Base-by-base conservation (phyloP, 2,113 vertebrate species). In the Festucalex cinctus region DNA sequence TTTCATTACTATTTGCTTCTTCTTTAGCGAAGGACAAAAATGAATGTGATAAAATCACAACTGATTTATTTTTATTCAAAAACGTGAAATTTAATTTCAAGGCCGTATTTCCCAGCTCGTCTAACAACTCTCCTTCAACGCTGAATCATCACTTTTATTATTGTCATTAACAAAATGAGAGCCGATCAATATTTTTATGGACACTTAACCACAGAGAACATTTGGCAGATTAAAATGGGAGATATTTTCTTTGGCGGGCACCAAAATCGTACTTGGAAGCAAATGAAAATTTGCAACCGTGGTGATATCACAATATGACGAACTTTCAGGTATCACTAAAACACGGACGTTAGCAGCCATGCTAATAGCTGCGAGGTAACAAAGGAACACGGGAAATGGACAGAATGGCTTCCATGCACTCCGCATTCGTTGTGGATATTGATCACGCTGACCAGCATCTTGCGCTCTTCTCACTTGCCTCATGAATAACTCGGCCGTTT, bases 401-500 rank as follows among this genome's bases (percentile, higher is more conserved):
- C 3, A 36, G 19, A 56, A 56, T 28, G 2, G 39, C 22, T 17
- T 54, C 7, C 1, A 7, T 0, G 1, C 6, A 17, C 24, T 59
- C 4, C 8, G 41, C 41, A 53, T 49, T 49, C n/a, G 48, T 9
- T 56, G 65, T 63, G 5, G 36, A 59, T 73, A 78, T 77, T 0
- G 78, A 84, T 85, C 73, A 65, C 44, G 65, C 76, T 22, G 53
- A 56, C 35, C 35, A 39, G 19, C 77, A 35, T 56, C 12, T 2
- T 39, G 24, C 16, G 56, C 32, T 32, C 8, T 5, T 28, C 54
- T 17, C 4, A 6, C 68, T 37, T 36, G 56, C 78, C 24, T 88
- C 81, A 84, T 88, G 78, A 88, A 88, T 86, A 76, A 88, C 76
- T 78, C 75, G 83, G 66, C 32, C 54, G 6, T 65, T 65, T 62